Evolutionary conservation across 37 sponge, comb jelly and placozoan genomes (phyloP).

Genomic region (Beroe forskalii): DNA sequence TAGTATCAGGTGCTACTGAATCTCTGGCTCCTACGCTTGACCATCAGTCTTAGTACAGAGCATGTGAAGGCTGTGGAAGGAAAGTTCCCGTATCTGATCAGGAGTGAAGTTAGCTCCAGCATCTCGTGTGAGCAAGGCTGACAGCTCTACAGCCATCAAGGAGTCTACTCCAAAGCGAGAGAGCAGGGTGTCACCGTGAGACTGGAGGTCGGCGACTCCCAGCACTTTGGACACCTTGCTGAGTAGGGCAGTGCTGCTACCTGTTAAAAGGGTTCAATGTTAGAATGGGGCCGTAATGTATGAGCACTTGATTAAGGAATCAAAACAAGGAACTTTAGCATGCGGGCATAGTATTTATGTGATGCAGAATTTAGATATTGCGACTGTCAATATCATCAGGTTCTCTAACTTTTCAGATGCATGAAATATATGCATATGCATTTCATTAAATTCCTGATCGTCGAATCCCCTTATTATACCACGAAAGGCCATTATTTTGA

Average conservation of each 20-base stretch:
- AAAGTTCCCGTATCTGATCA: conserved; percentile 18
- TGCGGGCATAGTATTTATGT: too few relatives aligned
- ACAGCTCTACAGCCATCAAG: conserved; percentile 34
- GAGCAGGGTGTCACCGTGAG: conserved; percentile 6
- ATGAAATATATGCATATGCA: too few relatives aligned
- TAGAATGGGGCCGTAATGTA: too few relatives aligned
- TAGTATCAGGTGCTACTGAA: too few relatives aligned
- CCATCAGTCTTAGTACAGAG: background rate
- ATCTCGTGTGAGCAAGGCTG: background rate
- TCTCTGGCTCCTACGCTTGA: background rate
- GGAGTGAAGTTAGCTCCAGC: conserved; percentile 29
- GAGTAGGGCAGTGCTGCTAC: background rate
- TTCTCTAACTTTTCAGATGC: too few relatives aligned
- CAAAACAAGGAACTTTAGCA: too few relatives aligned
- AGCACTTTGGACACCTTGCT: background rate
- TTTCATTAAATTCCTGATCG: too few relatives aligned
- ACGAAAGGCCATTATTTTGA: too few relatives aligned
- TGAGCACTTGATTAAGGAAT: too few relatives aligned
- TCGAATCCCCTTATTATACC: too few relatives aligned
- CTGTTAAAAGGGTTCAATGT: background rate
- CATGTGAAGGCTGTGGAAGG: background rate
- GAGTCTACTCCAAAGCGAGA: conserved; percentile 30
- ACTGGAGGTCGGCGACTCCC: background rate
- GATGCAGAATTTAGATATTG: too few relatives aligned
- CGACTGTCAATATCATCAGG: too few relatives aligned